Evolutionary conservation across 1,140 invertebrate genomes (phyloP).

Genomic region (Polyergus mexicanus): DNA sequence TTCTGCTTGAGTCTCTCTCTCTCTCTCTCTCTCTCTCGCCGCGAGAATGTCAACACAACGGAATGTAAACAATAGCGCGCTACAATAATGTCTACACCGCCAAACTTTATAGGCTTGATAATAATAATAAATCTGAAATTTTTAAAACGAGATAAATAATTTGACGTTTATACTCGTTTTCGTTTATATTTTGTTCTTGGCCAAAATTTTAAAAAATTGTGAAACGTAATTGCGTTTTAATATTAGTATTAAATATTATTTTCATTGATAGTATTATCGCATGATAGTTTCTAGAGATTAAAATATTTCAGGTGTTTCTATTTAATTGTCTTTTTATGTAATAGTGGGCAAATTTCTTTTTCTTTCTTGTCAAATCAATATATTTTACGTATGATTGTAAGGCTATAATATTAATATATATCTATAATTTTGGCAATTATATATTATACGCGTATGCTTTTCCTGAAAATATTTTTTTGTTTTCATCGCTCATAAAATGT

Average conservation of each 20-base stretch:
- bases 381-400: neutral
- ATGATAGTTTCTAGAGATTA: neutral
- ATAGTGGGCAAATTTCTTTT: neutral
- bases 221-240: neutral
- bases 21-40: too few relatives aligned
- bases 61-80: too few relatives aligned
- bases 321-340: neutral
- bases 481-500: conserved; percentile 5
- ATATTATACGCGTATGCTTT: neutral
- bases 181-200: neutral
- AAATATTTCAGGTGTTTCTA: too few relatives aligned
- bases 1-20: too few relatives aligned
- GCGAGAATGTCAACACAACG: too few relatives aligned
- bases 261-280: neutral
- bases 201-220: neutral
- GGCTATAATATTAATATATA: neutral
- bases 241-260: conserved; percentile 10
- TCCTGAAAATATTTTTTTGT: neutral
- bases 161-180: too few relatives aligned
- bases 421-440: neutral
- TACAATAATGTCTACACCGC: too few relatives aligned
- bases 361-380: neutral
- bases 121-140: too few relatives aligned
- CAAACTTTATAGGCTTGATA: too few relatives aligned
- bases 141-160: too few relatives aligned